Base-by-base conservation (phyloP, 1,140 invertebrate genomes). In the Diorhabda sublineata region DNA sequence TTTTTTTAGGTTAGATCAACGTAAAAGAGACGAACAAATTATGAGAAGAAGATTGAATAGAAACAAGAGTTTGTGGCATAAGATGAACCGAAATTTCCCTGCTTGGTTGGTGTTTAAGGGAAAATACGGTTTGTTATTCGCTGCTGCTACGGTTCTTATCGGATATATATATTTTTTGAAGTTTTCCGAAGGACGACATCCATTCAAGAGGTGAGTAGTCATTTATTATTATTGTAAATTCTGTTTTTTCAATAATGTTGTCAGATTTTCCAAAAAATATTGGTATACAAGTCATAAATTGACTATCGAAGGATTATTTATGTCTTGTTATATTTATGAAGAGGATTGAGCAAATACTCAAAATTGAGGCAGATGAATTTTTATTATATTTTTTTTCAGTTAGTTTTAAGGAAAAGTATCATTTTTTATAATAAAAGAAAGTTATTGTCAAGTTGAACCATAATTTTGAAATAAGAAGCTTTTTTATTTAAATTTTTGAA, bases 161-260 rank as follows among this genome's bases (percentile, higher is more conserved):
- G 85, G 84, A 64, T 84, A 84, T 78, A 81, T 83, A 7, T 85
- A 83, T 79, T 83, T 85, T 75, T 60, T 76, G 42, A 80, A 81
- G 61, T 82, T 80, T 62, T 82, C 82, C 45, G 47, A 52, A 52
- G 47, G 47, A 52, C 47, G 47, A 6, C 47, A 52, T 52, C 47
- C 47, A 52, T 52, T 77, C 66, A 67, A 75, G 26, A 74, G 71
- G 77, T 79, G 70, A 77, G 72, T 69, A 7, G 45, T 45, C 52
- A 56, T 7, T 56, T 56, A 56, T 56, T 56, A 7, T 56, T 7
- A 7, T 56, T n/a, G 52, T 56, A 56, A 56, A 56, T 56, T 7
- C n/a, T 56, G 52, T 56, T n/a, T 60, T 41, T 60, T 59, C 42
- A 7, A 6, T 56, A 1, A 56, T 56, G 52, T 56, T 7, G n/a